These are phyloP conservation scores for Noctua comes DNA, from an alignment of 2,888 invertebrate genomes.

Conservation along the genomic window DNA sequence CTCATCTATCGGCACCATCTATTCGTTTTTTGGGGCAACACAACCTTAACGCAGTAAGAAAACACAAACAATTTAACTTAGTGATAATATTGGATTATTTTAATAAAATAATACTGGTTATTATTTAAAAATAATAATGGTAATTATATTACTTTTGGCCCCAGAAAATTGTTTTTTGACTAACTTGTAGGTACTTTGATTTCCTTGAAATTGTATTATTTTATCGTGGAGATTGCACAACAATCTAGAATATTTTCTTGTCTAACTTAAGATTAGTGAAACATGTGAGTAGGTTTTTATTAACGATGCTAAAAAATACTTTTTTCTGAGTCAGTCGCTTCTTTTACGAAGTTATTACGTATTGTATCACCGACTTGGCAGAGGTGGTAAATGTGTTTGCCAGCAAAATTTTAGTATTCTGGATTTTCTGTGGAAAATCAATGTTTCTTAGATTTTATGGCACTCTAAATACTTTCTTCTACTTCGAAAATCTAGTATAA, in stretches of 20 bases:
- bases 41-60: conserved; percentile 19
- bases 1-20: conserved; percentile 49
- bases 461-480: conserved; percentile 20
- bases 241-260: conserved; percentile 12
- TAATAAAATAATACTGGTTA: not conserved
- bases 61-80: not conserved
- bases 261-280: conserved; percentile 22
- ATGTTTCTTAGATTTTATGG: conserved; percentile 15
- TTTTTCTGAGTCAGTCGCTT: conserved; percentile 52
- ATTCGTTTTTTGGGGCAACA: conserved; percentile 27
- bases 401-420: conserved; percentile 39
- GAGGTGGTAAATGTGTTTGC: conserved; percentile 56
- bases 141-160: not conserved
- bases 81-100: not conserved
- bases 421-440: conserved; percentile 17
- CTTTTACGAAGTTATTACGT: conserved; percentile 23
- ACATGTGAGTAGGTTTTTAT: conserved; percentile 42
- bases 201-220: not conserved
- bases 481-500: not conserved
- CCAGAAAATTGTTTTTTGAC: not conserved
- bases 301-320: conserved; percentile 25
- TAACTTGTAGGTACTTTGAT: not conserved
- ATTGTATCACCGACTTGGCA: conserved; percentile 61
- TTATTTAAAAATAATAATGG: not conserved
- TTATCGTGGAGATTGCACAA: not conserved